phyloP scores from a whole-genome alignment of 2,797 vertebrate genomes.

The Melopsittacus undulatus region DNA sequence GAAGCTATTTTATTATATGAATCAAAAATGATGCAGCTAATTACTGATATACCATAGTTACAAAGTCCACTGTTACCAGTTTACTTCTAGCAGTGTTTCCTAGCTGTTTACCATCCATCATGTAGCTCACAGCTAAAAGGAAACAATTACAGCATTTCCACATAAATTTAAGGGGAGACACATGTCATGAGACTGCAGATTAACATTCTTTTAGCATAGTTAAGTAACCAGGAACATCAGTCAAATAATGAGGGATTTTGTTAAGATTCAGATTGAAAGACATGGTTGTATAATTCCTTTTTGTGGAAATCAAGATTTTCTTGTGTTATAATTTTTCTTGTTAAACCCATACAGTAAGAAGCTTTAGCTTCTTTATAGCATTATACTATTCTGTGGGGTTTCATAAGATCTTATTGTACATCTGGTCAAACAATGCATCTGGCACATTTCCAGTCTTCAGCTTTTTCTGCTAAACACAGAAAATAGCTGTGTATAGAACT shows the following conservation, averaged over 20 bases:
- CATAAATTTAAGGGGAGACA: neutral
- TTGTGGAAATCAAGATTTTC: conserved; percentile 35
- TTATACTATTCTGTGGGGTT: conserved; percentile 22
- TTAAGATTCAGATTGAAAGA: neutral
- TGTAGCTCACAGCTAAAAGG: neutral
- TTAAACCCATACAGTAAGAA: neutral
- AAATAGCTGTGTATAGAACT: conserved; percentile 17
- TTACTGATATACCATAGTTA: neutral
- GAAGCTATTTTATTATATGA: neutral
- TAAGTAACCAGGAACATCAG: conserved; percentile 49
- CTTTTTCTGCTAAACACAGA: conserved; percentile 37
- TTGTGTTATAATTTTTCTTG: neutral
- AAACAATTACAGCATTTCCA: conserved; percentile 14
- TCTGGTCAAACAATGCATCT: conserved; percentile 57
- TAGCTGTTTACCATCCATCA: neutral
- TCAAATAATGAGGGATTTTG: conserved; percentile 37
- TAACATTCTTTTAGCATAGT: neutral
- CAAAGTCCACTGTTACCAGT: neutral
- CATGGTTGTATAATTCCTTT: neutral
- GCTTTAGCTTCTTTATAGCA: conserved; percentile 27
- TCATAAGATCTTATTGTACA: conserved; percentile 28
- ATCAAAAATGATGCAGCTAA: neutral
- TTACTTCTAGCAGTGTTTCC: neutral
- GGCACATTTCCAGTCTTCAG: neutral
- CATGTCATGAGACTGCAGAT: neutral